Percentiles rank a stretch among this genome's conserved stretches.
Conservation (phyloP, 1,140 invertebrate genomes). For the Rhagoletis pomonella region DNA sequence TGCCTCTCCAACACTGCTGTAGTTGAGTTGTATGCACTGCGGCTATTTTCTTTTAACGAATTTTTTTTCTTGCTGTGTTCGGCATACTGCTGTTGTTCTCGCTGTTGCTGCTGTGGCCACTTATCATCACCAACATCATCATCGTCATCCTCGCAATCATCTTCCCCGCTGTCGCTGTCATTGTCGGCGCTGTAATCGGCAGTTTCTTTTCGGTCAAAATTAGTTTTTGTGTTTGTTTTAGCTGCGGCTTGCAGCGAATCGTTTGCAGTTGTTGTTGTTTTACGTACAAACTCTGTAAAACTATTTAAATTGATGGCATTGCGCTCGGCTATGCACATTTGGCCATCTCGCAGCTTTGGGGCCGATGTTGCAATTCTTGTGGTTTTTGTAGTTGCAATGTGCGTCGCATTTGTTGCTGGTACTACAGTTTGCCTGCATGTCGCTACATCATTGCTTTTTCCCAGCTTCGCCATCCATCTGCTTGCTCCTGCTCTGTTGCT, state of each 20-base stretch:
- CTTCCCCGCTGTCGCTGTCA: constrained; percentile 51
- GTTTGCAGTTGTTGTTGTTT: constrained; percentile 54
- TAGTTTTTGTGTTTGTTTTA: background rate
- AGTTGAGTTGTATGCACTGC: constrained; percentile 3
- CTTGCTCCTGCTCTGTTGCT: background rate
- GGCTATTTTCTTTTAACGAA: background rate
- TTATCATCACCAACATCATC: constrained; percentile 67
- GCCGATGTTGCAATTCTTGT: background rate
- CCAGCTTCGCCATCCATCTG: background rate
- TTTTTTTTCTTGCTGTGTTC: constrained; percentile 16
- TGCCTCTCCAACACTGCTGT: constrained; percentile 26
- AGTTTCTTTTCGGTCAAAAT: background rate
- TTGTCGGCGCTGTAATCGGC: background rate
- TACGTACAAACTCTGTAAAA: constrained; percentile 57
- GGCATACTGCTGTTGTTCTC: constrained; percentile 53
- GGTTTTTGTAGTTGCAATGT: constrained; percentile 4
- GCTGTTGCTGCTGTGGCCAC: constrained; percentile 53
- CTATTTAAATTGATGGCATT: constrained; percentile 57
- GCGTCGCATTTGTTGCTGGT: background rate
- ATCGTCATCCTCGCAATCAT: constrained; percentile 61
- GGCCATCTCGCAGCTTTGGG: constrained; percentile 1
- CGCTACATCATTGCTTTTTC: background rate
- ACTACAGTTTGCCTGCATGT: background rate
- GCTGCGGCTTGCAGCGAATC: constrained; percentile 16
- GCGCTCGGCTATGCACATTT: constrained; percentile 53